A percentile compares a stretch with the other conserved stretches of the same genome.
phyloP scores from a whole-genome alignment of 1,140 invertebrate genomes.

The Magallana angulata region DNA sequence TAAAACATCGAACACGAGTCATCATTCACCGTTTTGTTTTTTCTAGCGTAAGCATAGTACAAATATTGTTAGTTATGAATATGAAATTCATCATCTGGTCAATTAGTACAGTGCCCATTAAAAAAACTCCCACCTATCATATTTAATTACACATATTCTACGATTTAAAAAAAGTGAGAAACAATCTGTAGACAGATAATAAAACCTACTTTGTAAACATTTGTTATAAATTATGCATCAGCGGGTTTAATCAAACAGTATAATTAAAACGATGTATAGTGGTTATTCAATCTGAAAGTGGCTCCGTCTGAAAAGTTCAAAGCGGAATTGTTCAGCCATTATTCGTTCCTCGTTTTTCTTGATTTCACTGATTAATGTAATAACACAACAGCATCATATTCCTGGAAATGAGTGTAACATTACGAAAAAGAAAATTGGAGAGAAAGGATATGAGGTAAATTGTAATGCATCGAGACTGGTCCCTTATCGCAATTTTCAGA shows the following conservation, averaged over 20 bases:
- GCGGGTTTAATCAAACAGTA: background rate
- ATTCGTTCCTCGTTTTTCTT: background rate
- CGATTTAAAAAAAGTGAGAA: too few species aligned
- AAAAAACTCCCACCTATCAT: too few species aligned
- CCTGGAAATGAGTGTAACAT: constrained; percentile 14
- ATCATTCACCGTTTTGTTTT: too few species aligned
- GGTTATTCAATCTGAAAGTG: background rate
- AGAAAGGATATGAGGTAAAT: constrained; percentile 16
- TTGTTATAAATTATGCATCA: background rate
- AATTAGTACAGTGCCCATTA: too few species aligned
- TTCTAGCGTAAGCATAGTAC: too few species aligned
- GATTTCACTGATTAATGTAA: constrained; percentile 34
- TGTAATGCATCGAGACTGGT: background rate
- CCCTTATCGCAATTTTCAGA: constrained; percentile 14
- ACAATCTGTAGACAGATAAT: too few species aligned
- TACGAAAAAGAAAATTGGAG: constrained; percentile 26
- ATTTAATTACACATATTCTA: too few species aligned
- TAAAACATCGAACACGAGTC: too few species aligned
- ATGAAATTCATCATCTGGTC: too few species aligned
- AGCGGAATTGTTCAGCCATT: background rate
- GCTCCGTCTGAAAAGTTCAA: background rate
- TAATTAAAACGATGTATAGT: background rate
- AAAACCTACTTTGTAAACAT: background rate
- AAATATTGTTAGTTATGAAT: too few species aligned
- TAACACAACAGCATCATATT: constrained; percentile 25